Percentiles rank a stretch among this genome's conserved stretches.
Evolutionary conservation across 1,140 invertebrate genomes (phyloP).

Genomic region (Eupristina koningsbergeri): DNA sequence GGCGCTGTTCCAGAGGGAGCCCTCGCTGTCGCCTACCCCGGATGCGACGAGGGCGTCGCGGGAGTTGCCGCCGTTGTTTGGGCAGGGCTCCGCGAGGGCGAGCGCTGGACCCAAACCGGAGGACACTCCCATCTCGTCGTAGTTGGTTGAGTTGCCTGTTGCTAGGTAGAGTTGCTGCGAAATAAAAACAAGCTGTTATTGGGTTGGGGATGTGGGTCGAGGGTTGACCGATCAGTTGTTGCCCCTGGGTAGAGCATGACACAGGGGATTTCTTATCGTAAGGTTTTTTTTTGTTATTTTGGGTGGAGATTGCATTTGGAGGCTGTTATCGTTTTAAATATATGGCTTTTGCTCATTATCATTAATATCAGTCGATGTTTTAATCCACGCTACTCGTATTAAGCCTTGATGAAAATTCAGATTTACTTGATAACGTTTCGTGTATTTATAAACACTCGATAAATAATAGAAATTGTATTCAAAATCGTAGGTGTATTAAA

Average conservation of each 20-base stretch:
- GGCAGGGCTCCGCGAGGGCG: constrained; percentile 70
- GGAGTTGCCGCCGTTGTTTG: constrained; percentile 60
- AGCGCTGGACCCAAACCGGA: constrained; percentile 68
- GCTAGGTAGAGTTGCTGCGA: constrained; percentile 83
- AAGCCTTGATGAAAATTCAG: not conserved
- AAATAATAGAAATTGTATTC: too few relatives aligned
- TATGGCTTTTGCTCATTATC: too few relatives aligned
- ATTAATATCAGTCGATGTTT: too few relatives aligned
- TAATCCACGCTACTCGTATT: not conserved
- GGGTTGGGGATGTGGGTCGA: not conserved
- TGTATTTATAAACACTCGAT: too few relatives aligned
- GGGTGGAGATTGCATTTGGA: too few relatives aligned
- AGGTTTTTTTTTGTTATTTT: too few relatives aligned
- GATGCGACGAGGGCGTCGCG: constrained; percentile 66
- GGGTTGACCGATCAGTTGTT: not conserved
- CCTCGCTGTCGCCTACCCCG: constrained; percentile 67
- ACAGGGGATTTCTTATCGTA: not conserved
- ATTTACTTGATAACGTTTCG: not conserved
- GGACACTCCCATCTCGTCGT: constrained; percentile 73
- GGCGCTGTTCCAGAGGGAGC: constrained; percentile 74
- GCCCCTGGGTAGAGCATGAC: not conserved
- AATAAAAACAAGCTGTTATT: not conserved
- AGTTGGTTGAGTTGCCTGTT: constrained; percentile 77
- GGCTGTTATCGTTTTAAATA: too few relatives aligned
- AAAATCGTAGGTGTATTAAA: too few relatives aligned